Evolutionary conservation across 64 coral and sea anemone genomes (phyloP), one percentile per base, ranked within the genome.

Genomic region (Montipora sp.): DNA sequence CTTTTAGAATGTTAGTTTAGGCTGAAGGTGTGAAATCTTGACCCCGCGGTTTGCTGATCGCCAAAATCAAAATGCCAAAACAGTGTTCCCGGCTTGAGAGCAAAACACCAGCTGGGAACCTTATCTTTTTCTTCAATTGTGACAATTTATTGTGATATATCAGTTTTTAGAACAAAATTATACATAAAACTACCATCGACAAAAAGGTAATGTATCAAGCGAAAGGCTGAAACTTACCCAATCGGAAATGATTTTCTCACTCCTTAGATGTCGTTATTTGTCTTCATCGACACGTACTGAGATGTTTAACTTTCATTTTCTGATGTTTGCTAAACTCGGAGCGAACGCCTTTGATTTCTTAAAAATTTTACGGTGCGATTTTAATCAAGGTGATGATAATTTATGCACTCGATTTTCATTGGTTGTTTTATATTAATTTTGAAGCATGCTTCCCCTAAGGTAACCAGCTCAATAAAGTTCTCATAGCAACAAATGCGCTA

Each of bases 391-490:
- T 85, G 47, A 48, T 7, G 1, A 72, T 46, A 8, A 14, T 10
- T 4, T 50, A 85, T 19, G 46, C 13, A 66, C 50, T 68, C 8
- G 65, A 19, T 13, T 85, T 8, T 71, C 65, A 85, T 85, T 85
- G 82, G 82, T 71, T 51, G 9, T 6, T 44, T 4, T 27, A 8
- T 63, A 27, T 63, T 84, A 22, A 51, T 15, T 22, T 67, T 21
- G 27, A 18, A 48, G 45, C 82, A 66, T 50, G 9, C 47, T 85
- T 85, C 82, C 61, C 65, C 5, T 48, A 12, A 71, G 47, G 66
- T 85, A 50, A 71, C 45, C 65, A 65, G 82, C 47, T 85, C 71
- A 49, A 71, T 71, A 46, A 22, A 45, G n/a, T 85, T 71, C 20
- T 44, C 61, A 85, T 72, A 14, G 44, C 27, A 84, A 70, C 36